Evolutionary conservation across 2,113 vertebrate genomes (phyloP), one percentile per base, ranked within the genome.

Genomic region (Poeciliopsis prolifica): DNA sequence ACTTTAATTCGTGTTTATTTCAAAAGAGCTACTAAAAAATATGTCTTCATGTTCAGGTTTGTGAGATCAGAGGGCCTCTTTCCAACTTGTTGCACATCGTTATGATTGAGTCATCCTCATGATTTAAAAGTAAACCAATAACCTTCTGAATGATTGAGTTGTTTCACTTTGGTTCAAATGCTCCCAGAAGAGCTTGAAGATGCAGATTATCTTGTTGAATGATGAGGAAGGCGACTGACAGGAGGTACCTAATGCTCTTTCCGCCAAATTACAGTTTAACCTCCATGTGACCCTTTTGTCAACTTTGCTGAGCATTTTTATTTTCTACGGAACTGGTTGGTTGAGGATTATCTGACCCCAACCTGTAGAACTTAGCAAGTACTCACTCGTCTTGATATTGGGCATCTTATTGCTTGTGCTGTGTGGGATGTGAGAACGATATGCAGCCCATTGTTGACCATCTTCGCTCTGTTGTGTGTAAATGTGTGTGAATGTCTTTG

Each of bases 241-340:
- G 40, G 65, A 81, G 7, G 60, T 61, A 75, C 86, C 88, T 86
- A 78, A 86, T 73, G 70, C n/a, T 44, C 30, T 30, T 31, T 65
- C 66, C 68, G 22, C 48, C 13, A 65, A 66, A 65, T 72, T 72
- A 72, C 35, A 76, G 33, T 77, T 72, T 44, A 84, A 86, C 81
- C 81, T 91, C 77, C 89, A 92, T 87, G 83, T 91, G 89, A 92
- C 86, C 88, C 74, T 68, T 61, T 40, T n/a, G 33, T 88, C 84
- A 88, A 80, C 87, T 68, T 75, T 30, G 65, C 65, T 14, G 67
- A 80, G 66, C 30, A 44, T 30, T 77, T 70, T 74, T 42, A 29
- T 70, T 75, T 78, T 37, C 61, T 42, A 70, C 14, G 5, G 13
- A 72, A 65, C 62, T 54, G 61, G 71, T 72, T 84, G 75, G 48